These are phyloP conservation scores for Spondyliosoma cantharus DNA, from an alignment of 2,797 vertebrate species.

Conservation along the genomic window DNA sequence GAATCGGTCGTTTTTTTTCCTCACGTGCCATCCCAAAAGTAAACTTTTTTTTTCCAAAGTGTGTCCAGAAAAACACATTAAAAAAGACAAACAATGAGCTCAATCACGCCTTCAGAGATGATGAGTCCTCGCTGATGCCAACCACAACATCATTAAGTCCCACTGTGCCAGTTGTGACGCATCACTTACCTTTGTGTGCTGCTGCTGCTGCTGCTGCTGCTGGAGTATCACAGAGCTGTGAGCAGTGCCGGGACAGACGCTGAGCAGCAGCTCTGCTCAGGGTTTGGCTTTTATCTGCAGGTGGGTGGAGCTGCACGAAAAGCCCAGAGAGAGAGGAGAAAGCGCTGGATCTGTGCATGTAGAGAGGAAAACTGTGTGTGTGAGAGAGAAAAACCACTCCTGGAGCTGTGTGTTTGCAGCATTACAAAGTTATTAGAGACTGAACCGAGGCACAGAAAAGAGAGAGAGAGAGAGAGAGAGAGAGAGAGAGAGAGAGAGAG, in stretches of 20 bases:
- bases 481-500: slow-evolving; percentile 20
- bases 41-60: neutral
- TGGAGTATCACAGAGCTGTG: slow-evolving; percentile 81
- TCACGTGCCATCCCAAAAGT: slow-evolving; percentile 2
- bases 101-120: neutral
- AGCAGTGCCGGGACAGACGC: slow-evolving; percentile 83
- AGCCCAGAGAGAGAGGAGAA: slow-evolving; percentile 43
- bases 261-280: slow-evolving; percentile 87
- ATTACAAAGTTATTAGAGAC: slow-evolving; percentile 20
- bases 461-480: neutral
- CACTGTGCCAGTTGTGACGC: slow-evolving; percentile 35
- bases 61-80: neutral
- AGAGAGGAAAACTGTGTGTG: slow-evolving; percentile 35
- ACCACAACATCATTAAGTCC: slow-evolving; percentile 15
- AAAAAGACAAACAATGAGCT: neutral
- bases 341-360: slow-evolving; percentile 49
- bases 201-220: slow-evolving; percentile 75
- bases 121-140: slow-evolving; percentile 5
- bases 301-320: slow-evolving; percentile 92
- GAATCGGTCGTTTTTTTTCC: neutral
- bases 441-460: slow-evolving; percentile 1
- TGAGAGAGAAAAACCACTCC: slow-evolving; percentile 32
- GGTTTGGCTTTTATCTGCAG: slow-evolving; percentile 95
- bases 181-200: slow-evolving; percentile 87
- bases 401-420: slow-evolving; percentile 49